Evolutionary conservation across 2,888 invertebrate species (phyloP).

Genomic region (Beris chalybata): DNA sequence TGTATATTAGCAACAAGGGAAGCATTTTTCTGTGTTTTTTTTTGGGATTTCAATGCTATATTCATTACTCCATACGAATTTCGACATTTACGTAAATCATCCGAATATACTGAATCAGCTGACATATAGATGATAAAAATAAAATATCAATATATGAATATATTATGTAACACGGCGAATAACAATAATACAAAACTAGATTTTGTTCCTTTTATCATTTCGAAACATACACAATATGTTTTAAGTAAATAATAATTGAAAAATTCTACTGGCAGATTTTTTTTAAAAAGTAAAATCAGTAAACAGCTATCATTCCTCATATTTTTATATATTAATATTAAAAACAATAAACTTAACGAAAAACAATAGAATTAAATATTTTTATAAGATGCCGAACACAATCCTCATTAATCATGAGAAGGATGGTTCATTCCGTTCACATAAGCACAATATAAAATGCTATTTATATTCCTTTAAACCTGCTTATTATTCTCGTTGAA

Average conservation of each 20-base stretch:
- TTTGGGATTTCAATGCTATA: too few relatives aligned
- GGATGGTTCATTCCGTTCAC: neutral
- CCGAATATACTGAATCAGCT: slow-evolving; percentile 20
- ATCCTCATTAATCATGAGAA: neutral
- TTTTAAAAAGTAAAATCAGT: slow-evolving; percentile 13
- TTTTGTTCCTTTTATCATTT: slow-evolving; percentile 12
- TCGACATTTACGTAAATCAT: slow-evolving; percentile 16
- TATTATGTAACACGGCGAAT: slow-evolving; percentile 28
- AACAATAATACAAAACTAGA: slow-evolving; percentile 25
- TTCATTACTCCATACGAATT: slow-evolving; percentile 12
- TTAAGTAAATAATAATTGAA: slow-evolving; percentile 7
- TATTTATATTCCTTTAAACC: too few relatives aligned
- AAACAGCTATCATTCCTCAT: slow-evolving; percentile 29
- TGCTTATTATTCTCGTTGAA: too few relatives aligned
- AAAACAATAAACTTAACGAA: slow-evolving; percentile 17
- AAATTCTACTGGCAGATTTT: slow-evolving; percentile 21
- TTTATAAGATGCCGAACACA: slow-evolving; percentile 26
- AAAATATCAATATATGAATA: slow-evolving; percentile 26
- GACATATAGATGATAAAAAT: slow-evolving; percentile 27
- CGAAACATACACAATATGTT: slow-evolving; percentile 14
- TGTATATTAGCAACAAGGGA: slow-evolving; percentile 20
- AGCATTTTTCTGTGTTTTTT: slow-evolving; percentile 1
- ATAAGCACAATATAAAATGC: neutral
- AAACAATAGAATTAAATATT: slow-evolving; percentile 17
- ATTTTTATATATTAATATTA: slow-evolving; percentile 3